Conservation (phyloP, 2,113 vertebrate genomes). For the Pygoscelis antarcticus region DNA sequence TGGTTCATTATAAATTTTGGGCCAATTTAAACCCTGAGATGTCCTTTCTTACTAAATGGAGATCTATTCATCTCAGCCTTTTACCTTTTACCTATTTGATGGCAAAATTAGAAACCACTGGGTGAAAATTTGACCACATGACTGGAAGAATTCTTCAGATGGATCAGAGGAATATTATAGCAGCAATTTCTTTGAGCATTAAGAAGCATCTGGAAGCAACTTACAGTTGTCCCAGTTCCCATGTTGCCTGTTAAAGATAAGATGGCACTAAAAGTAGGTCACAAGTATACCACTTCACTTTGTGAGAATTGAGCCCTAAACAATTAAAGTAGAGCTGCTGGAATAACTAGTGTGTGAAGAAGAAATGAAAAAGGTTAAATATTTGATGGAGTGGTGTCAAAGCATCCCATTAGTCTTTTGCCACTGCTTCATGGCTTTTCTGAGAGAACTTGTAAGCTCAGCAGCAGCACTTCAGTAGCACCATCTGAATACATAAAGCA, state of each 20-base stretch:
- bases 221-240: background rate
- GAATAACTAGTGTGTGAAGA: constrained; percentile 25
- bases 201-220: background rate
- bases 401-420: constrained; percentile 48
- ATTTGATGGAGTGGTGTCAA: constrained; percentile 55
- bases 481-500: constrained; percentile 6
- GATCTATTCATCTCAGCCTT: background rate
- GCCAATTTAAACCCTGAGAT: background rate
- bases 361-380: constrained; percentile 57
- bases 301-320: constrained; percentile 30
- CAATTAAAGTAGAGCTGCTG: constrained; percentile 36
- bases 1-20: background rate
- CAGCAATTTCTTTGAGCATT: background rate
- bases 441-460: constrained; percentile 36
- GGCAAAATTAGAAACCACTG: background rate
- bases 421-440: constrained; percentile 19
- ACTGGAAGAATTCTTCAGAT: background rate
- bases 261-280: constrained; percentile 28
- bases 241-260: background rate
- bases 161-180: background rate
- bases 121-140: background rate
- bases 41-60: background rate
- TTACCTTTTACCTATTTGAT: background rate
- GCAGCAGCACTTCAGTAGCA: background rate
- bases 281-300: background rate